Base-by-base conservation (phyloP, 2,113 vertebrate genomes). In the Oncorhynchus clarkii region DNA sequence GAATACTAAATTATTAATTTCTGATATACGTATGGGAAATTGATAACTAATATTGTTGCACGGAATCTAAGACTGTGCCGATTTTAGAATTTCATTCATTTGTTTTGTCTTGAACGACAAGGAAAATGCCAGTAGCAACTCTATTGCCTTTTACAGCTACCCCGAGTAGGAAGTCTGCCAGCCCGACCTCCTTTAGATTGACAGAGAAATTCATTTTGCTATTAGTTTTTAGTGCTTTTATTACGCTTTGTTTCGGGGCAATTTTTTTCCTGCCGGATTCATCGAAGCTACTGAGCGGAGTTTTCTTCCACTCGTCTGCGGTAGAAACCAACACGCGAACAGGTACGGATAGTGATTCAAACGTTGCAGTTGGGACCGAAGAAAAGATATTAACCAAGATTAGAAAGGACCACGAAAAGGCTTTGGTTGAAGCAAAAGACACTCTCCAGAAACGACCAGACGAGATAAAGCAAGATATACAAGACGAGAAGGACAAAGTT, bases 261-360 rank as follows among this genome's bases (percentile, higher is more conserved):
- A 97, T 98, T 78, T 98, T 98, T 91, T 98, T 98, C 88, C 85
- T 98, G 66, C 97, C 97, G 72, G 97, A 98, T 92, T 97, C 97
- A 18, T 95, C 96, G 68, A 97, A 97, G 95, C 95, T 97, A 75
- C 94, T 98, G 24, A 96, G 95, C 91, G 95, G 96, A 85, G 96
- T 97, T 86, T 95, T 98, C 90, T 98, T 97, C 90, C 96, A 95
- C 90, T 93, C 95, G 76, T 85, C 92, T 75, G 88, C 93, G 78
- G 92, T 90, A 74, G 93, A 93, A 79, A 91, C 89, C 39, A 92
- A 93, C 88, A 91, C 92, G 79, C 91, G 90, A 77, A 85, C 90
- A 81, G 93, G 92, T 85, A 90, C 89, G 70, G 92, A 91, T 72
- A 83, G 79, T 57, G 91, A 89, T 71, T 77, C 86, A 1, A 88